Conservation (phyloP, 1,140 invertebrate genomes). For the Sinella curviseta region DNA sequence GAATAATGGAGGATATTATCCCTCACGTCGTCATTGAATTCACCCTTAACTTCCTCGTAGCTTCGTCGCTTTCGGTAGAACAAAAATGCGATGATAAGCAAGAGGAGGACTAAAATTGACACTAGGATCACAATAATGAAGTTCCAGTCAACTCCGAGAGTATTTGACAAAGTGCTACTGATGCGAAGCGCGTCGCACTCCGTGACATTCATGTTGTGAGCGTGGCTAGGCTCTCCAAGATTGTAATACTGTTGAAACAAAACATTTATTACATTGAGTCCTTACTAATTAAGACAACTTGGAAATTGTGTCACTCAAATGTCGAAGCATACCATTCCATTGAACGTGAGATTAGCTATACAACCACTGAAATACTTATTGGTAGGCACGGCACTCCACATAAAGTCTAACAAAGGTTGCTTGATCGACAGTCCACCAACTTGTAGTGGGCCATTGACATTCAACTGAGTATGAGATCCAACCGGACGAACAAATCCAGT, state of each 20-base stretch:
- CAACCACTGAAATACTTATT: conserved; percentile 76
- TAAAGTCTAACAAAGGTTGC: conserved; percentile 59
- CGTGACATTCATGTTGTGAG: conserved; percentile 60
- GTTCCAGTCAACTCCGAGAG: conserved; percentile 76
- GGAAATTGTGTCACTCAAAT: background rate
- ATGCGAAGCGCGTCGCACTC: conserved; percentile 67
- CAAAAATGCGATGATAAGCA: conserved; percentile 81
- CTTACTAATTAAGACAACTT: background rate
- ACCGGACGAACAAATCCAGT: conserved; percentile 60
- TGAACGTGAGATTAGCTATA: conserved; percentile 80
- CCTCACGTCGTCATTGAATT: conserved; percentile 88
- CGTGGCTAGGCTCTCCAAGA: conserved; percentile 69
- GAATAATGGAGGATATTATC: conserved; percentile 97
- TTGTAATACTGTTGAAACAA: conserved; percentile 67
- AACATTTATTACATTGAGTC: conserved; percentile 9
- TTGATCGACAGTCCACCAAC: conserved; percentile 75
- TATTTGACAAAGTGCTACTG: conserved; percentile 69
- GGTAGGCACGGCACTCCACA: conserved; percentile 68
- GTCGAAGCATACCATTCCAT: conserved; percentile 63
- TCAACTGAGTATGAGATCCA: conserved; percentile 70
- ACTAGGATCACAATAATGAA: conserved; percentile 81
- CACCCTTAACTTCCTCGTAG: conserved; percentile 80
- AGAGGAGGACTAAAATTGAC: conserved; percentile 73
- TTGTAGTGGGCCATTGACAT: conserved; percentile 85
- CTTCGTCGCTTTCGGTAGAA: conserved; percentile 75